These are phyloP conservation scores for Tinamus major DNA, from an alignment of 2,797 vertebrate species.

Conservation along the genomic window DNA sequence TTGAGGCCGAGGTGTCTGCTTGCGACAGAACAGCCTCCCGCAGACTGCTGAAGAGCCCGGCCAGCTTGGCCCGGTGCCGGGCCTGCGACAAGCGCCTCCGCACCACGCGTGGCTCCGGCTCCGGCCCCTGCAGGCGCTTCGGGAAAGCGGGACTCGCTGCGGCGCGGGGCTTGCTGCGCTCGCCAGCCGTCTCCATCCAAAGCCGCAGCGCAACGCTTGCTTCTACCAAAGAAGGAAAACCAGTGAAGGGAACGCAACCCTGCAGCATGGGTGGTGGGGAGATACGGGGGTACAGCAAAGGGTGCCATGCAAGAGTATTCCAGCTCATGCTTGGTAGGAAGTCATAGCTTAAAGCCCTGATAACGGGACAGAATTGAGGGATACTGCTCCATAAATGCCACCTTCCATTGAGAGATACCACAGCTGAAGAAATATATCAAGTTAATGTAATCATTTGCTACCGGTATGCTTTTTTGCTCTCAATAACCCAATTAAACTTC, in stretches of 20 bases:
- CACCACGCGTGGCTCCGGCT: slow-evolving; percentile 53
- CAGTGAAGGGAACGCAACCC: background rate
- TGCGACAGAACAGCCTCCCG: slow-evolving; percentile 71
- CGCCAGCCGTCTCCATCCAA: slow-evolving; percentile 66
- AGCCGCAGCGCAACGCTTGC: slow-evolving; percentile 60
- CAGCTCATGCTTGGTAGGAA: background rate
- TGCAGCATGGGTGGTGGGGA: background rate
- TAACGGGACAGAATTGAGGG: background rate
- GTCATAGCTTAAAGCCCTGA: background rate
- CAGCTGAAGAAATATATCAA: no score
- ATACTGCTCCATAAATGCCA: background rate
- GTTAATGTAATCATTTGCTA: background rate
- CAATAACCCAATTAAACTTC: no score
- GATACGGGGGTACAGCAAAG: background rate
- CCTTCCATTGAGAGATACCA: background rate
- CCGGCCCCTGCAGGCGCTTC: background rate
- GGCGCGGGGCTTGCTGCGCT: background rate
- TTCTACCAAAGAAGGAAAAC: background rate
- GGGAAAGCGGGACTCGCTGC: background rate
- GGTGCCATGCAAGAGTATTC: background rate
- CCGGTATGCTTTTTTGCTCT: background rate
- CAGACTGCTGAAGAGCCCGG: slow-evolving; percentile 76
- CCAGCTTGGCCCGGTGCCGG: slow-evolving; percentile 71
- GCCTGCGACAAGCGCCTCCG: slow-evolving; percentile 76
- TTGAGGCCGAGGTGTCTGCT: slow-evolving; percentile 73